Base-by-base conservation (phyloP, 1,140 invertebrate genomes). In the Hesperophylax magnus region DNA sequence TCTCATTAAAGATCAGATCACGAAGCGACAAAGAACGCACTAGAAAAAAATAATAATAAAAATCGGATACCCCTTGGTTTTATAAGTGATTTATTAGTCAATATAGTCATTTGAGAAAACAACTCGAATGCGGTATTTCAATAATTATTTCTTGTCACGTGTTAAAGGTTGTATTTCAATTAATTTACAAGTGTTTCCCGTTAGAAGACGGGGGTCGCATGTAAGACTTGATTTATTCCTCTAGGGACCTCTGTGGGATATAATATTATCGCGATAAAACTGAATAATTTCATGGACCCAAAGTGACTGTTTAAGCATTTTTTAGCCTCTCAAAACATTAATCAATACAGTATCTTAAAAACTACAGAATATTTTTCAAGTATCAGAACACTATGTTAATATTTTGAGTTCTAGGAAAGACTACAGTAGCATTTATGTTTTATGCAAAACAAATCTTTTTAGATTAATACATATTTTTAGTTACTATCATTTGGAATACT, bases 141-240 rank as follows among this genome's bases (percentile, higher is more conserved):
- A 58, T 58, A 75, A 56, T 58, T 47, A 47, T 47, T 31, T 31
- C 24, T n/a, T 54, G 71, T 75, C 71, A 75, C 71, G 71, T 75
- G 54, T 58, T 54, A 5, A 18, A 58, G 15, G 18, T n/a, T 75
- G 71, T 75, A 56, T 56, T 75, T 75, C 71, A 75, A 75, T 75
- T 75, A 75, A 75, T 71, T 71, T 75, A 75, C 71, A 31, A 58
- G 54, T 31, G n/a, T 27, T 75, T 75, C 71, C 71, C 72, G 79
- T 80, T 80, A 80, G 65, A 72, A 72, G 78, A 63, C 74, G 65
- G 74, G 75, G 80, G 80, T 78, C 80, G 74, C 80, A n/a, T 81
- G 80, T 81, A 22, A 65, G 17, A 31, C 17, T 47, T 22, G 74
- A 61, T 72, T 72, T 47, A 47, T 47, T 47, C 11, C 39, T 14